Evolutionary conservation across 2,888 invertebrate species (phyloP).

Genomic region (Fragum whitleyi): DNA sequence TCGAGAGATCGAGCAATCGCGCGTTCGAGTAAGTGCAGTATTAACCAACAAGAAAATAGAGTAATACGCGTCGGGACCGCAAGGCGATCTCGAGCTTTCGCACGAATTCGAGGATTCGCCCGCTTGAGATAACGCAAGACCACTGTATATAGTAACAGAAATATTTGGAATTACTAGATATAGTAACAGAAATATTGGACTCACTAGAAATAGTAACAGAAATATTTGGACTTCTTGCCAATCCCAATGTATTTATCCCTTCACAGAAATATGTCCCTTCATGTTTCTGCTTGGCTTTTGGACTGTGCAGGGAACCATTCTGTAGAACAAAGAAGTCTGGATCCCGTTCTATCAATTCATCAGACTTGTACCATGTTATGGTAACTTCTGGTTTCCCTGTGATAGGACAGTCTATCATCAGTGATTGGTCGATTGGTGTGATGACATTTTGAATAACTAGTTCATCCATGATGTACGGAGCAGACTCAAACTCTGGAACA

Average conservation of each 20-base stretch:
- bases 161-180: no score
- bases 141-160: no score
- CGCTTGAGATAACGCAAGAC: no score
- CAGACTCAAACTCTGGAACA: constrained; percentile 59
- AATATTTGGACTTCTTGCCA: constrained; percentile 62
- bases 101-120: no score
- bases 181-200: neutral
- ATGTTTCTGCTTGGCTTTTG: constrained; percentile 57
- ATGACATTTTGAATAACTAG: constrained; percentile 56
- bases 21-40: no score
- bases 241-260: constrained; percentile 73
- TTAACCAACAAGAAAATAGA: no score
- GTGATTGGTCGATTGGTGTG: constrained; percentile 62
- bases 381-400: constrained; percentile 73
- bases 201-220: constrained; percentile 76
- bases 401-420: constrained; percentile 74
- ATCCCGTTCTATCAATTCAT: constrained; percentile 54
- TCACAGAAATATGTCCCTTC: constrained; percentile 76
- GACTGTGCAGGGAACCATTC: constrained; percentile 75
- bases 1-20: no score
- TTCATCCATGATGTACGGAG: constrained; percentile 65
- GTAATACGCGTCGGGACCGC: no score
- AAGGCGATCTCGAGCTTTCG: no score
- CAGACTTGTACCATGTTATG: constrained; percentile 73
- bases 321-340: constrained; percentile 48